phyloP scores from a whole-genome alignment of 2,888 invertebrate species.

The Lymantria dispar region DNA sequence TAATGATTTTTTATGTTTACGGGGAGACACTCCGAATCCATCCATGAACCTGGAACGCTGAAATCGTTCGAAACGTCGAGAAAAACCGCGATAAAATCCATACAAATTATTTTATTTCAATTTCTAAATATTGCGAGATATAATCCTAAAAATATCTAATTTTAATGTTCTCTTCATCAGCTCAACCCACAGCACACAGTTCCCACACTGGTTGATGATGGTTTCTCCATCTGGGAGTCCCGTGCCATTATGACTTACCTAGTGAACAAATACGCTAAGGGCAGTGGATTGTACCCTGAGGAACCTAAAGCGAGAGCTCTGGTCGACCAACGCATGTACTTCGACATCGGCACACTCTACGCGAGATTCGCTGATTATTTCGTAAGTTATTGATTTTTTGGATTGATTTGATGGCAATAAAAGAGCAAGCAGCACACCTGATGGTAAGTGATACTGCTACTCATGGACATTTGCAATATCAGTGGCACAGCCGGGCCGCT shows the following conservation, averaged over 20 bases:
- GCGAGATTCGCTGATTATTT: conserved; percentile 87
- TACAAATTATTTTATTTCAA: too few relatives aligned
- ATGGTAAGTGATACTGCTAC: too few relatives aligned
- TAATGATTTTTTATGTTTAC: too few relatives aligned
- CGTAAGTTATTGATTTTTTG: conserved; percentile 84
- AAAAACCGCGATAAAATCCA: too few relatives aligned
- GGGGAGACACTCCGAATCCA: too few relatives aligned
- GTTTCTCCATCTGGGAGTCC: conserved; percentile 91
- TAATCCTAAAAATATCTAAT: neutral
- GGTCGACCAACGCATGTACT: conserved; percentile 90
- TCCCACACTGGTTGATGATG: conserved; percentile 92
- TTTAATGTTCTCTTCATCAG: conserved; percentile 58
- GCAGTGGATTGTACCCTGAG: conserved; percentile 89
- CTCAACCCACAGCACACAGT: conserved; percentile 93
- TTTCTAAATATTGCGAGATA: too few relatives aligned
- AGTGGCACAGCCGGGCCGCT: too few relatives aligned
- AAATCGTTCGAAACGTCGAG: too few relatives aligned
- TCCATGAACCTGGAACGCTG: too few relatives aligned
- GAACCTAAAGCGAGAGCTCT: conserved; percentile 89
- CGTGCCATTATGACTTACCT: conserved; percentile 92
- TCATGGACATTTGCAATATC: too few relatives aligned
- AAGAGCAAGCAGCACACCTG: too few relatives aligned
- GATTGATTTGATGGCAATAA: too few relatives aligned
- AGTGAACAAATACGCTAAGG: conserved; percentile 90
- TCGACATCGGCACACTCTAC: conserved; percentile 90